A percentile compares a stretch with the other conserved stretches of the same genome.
These are phyloP conservation scores for Acanthochromis polyacanthus DNA, from an alignment of 2,113 vertebrate genomes.

Conservation along the genomic window DNA sequence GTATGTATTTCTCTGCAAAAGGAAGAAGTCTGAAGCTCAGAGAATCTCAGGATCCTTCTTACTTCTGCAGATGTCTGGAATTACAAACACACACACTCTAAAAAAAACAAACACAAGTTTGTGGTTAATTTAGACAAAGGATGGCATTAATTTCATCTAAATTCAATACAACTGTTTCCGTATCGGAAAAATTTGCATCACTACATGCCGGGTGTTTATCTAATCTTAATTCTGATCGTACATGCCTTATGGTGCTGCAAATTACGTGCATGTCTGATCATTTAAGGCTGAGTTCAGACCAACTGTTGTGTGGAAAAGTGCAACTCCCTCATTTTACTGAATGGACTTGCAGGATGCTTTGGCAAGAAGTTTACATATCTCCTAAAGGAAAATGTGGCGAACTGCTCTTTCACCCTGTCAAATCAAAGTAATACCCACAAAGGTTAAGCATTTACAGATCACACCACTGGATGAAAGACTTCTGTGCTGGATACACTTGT, in stretches of 20 bases:
- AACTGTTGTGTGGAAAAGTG: neutral
- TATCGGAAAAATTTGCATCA: neutral
- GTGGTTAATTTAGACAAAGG: neutral
- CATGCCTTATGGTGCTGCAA: neutral
- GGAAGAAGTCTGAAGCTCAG: conserved; percentile 64
- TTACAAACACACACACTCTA: conserved; percentile 26
- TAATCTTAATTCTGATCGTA: neutral
- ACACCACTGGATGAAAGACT: too few species aligned
- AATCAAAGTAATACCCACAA: too few species aligned
- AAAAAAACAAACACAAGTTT: neutral
- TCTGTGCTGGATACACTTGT: too few species aligned
- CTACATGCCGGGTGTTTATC: neutral
- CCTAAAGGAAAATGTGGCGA: too few species aligned
- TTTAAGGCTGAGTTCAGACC: neutral
- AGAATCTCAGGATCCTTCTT: conserved; percentile 69
- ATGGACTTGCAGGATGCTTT: too few species aligned
- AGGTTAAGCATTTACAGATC: too few species aligned
- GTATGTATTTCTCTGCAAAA: conserved; percentile 36
- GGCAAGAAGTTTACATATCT: too few species aligned
- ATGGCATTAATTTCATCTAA: neutral
- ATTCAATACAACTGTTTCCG: neutral
- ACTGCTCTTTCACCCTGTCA: too few species aligned
- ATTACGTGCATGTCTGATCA: neutral
- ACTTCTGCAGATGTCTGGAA: conserved; percentile 78
- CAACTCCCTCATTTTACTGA: too few species aligned